Base-by-base conservation (phyloP, 2,888 invertebrate genomes). In the Blera fallax region DNA sequence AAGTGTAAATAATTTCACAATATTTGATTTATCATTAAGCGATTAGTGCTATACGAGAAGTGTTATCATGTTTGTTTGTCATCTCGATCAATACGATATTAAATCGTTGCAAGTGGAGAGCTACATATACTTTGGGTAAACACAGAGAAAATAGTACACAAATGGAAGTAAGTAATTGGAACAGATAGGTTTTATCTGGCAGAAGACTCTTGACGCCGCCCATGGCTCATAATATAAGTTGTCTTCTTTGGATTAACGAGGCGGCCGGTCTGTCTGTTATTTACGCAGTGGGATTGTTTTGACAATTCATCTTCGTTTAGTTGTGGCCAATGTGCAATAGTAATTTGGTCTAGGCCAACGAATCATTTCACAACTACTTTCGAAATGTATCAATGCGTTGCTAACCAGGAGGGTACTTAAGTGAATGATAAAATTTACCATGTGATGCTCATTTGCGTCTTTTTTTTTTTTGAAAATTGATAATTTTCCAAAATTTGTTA, bases 1-100 rank as follows among this genome's bases (percentile, higher is more conserved):
- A 72, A 70, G 64, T 65, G 77, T 72, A 82, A 77, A 82, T 67
- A 77, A 54, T 72, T 82, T 82, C 77, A 82, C 65, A 82, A 77
- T 82, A 60, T 82, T 82, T 82, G 82, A 52, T 65, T 72, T 77
- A 72, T 77, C 82, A 77, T 77, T 70, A 70, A 52, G 70, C 34
- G 82, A 82, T 82, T 77, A 72, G 56, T 18, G n/a, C 45, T 45
- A 43, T 64, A 37, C 18, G 64, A 32, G 43, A 69, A 62, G 74
- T 69, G 45, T 37, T 81, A 72, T 72, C 64, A 27, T 34, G 56
- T 64, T 69, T 69, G 40, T 40, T 70, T 81, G 62, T 27, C 62
- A 70, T 50, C 34, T 48, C 50, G 64, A 82, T 65, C 56, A 77
- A 82, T 72, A 70, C 16, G 40, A 64, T 67, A 60, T 60, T 48